Base-by-base conservation (phyloP, 2,888 invertebrate genomes). In the Chrysina gloriosa region DNA sequence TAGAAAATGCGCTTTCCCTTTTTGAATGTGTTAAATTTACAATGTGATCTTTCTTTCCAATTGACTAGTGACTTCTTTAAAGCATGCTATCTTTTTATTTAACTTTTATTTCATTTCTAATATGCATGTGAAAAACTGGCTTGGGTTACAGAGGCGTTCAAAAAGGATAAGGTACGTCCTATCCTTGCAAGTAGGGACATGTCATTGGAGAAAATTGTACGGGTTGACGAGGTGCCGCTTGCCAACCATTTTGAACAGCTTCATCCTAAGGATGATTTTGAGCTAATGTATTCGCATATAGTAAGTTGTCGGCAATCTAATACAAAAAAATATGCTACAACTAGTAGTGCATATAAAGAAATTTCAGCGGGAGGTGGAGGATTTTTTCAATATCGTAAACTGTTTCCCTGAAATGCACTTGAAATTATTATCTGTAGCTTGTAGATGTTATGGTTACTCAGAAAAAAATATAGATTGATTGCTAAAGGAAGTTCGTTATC, bases 261-360 rank as follows among this genome's bases (percentile, higher is more conserved):
- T 82, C 90, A 89, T 75, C 94, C 95, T 61, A 94, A 94, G 86
- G 95, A 95, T 85, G 93, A 93, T 54, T 81, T 88, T 70, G 88
- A 88, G 79, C 81, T 89, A 71, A 82, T 85, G 72, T 82, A 83
- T 74, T 82, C 83, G 73, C 82, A 64, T 34, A 58, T 63, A 36
- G 72, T 72, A 72, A 72, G 72, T 72, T 34, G 7, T 14, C 29
- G 14, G 34, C 25, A 39, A 19, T 39, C 36, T 11, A 39, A 31
- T 27, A 56, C 14, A 16, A 58, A 14, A 9, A 19, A n/a, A 7
- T 56, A 19, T 11, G 36, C 14, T 11, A 14, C 14, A n/a, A 11
- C 2, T 48, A 48, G 48, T 11, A 11, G n/a, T n/a, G 48, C 11
- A n/a, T 25, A 48, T 48, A 48, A 1, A 36, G 36, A 4, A n/a